Evolutionary conservation across 2,888 invertebrate species (phyloP), one percentile per base, ranked within the genome.

Genomic region (Phortica okadai): DNA sequence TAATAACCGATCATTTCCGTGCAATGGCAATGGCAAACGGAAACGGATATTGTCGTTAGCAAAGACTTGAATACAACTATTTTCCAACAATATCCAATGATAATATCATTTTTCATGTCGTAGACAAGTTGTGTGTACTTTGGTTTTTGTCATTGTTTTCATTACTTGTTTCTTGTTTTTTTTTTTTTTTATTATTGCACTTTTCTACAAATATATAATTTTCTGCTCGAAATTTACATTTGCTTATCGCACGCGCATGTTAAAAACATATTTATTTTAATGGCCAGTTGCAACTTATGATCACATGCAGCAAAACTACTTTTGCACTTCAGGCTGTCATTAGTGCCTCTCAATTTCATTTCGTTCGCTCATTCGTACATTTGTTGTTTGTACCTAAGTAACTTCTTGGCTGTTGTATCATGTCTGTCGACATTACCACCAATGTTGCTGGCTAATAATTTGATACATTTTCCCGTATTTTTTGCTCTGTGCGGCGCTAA

Each of bases 391-490:
- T 64, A 64, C 33, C 45, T 45, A 45, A 8, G 45, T 45, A 45
- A 45, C 10, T 45, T 10, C 45, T 10, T 44, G 21, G 21, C 21
- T 69, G 6, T 44, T 1, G 10, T 74, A 8, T 64, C 64, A 42
- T 74, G 74, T 42, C 54, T 74, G 64, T 64, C 74, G 74, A 74
- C 64, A 74, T 74, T 64, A 64, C 74, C 64, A 74, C 74, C 74
- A 74, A 74, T 74, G 74, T 45, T 62, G 74, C 16, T 42, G 73
- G 33, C 8, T 45, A 44, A 69, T 69, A 69, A 69, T 69, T 69
- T 44, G 21, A 41, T 69, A 41, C 14, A 16, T 14, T 42, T 10
- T 66, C 41, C 41, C 10, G 42, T 41, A 66, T 11, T 25, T 54
- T 54, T 54, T 11, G 50, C 44, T 66, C n/a, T 16, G 2, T 41